Evolutionary conservation across 2,888 invertebrate species (phyloP), one percentile per base, ranked within the genome.

Genomic region (Adelognathus sp.): DNA sequence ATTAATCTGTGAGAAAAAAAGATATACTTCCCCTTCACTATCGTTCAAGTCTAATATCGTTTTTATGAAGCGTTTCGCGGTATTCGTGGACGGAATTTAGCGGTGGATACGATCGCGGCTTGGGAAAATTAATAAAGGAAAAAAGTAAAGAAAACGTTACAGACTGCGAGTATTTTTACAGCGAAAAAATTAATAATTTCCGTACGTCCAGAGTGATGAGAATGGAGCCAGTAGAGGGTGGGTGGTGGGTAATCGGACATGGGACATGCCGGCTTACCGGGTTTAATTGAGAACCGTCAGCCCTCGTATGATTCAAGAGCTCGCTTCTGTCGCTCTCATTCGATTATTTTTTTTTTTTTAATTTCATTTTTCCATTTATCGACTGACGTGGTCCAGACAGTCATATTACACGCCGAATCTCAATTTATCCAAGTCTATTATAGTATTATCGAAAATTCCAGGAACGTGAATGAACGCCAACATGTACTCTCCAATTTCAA

Each of bases 261-360:
- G 27, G 39, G 24, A 52, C 67, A 52, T 46, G 27, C 41, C 61
- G 84, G 87, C 87, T 87, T 84, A 84, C 66, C 81, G 82, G 85
- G 86, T 86, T 88, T 88, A 88, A 88, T 88, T 89, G 88, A 87
- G 87, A 86, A 88, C 86, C 83, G 81, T 79, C 80, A 85, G 85
- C 56, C 61, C 63, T 63, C 66, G 36, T 39, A 11, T 44, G 60
- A 14, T 50, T 63, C 60, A 24, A 27, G 31, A 66, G 66, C 64
- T 50, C 27, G 44, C 60, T 7, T 52, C 44, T 64, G 67, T 71
- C 67, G 31, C 44, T 58, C 36, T 50, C 27, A 9, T 39, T 50
- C 60, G 54, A 60, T 72, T 52, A 44, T 70, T 50, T 60, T 50
- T 31, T 54, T 73, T 46, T 56, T 31, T 63, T 5, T 27, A 31